phyloP scores from a whole-genome alignment of 2,888 invertebrate species.

The Hermaeophaga mercurialis region DNA sequence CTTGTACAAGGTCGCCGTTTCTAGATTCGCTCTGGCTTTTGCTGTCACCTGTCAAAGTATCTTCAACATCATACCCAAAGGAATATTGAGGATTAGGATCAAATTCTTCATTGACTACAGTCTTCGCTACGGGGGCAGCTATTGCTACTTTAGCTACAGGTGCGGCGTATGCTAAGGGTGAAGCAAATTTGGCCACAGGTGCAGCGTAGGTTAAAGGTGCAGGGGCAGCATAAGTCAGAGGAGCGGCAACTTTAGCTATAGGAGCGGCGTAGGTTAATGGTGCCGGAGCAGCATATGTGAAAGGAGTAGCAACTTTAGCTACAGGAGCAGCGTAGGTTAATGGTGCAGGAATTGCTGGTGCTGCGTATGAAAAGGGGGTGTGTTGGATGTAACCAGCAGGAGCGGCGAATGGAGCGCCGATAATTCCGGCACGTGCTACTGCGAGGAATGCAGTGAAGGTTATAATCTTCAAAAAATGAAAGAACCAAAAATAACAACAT shows the following conservation, averaged over 20 bases:
- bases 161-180: slow-evolving; percentile 17
- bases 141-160: slow-evolving; percentile 13
- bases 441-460: slow-evolving; percentile 44
- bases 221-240: slow-evolving; percentile 8
- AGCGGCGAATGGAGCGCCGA: slow-evolving; percentile 45
- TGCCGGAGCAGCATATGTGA: slow-evolving; percentile 23
- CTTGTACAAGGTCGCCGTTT: slow-evolving; percentile 67
- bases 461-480: slow-evolving; percentile 36
- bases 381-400: background rate
- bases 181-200: slow-evolving; percentile 13
- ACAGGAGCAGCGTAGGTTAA: slow-evolving; percentile 41
- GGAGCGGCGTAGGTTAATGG: slow-evolving; percentile 31
- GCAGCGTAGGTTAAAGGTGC: slow-evolving; percentile 17
- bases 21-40: slow-evolving; percentile 66
- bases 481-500: background rate
- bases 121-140: slow-evolving; percentile 39
- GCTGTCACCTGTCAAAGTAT: slow-evolving; percentile 63
- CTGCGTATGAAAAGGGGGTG: background rate
- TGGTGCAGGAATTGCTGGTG: slow-evolving; percentile 29
- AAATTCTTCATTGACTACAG: slow-evolving; percentile 46
- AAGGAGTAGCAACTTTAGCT: slow-evolving; percentile 33
- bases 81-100: slow-evolving; percentile 61
- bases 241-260: slow-evolving; percentile 36
- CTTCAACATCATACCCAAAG: slow-evolving; percentile 64
- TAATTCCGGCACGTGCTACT: slow-evolving; percentile 41